Base-by-base conservation (phyloP, 2,113 vertebrate species). In the Malurus melanocephalus region DNA sequence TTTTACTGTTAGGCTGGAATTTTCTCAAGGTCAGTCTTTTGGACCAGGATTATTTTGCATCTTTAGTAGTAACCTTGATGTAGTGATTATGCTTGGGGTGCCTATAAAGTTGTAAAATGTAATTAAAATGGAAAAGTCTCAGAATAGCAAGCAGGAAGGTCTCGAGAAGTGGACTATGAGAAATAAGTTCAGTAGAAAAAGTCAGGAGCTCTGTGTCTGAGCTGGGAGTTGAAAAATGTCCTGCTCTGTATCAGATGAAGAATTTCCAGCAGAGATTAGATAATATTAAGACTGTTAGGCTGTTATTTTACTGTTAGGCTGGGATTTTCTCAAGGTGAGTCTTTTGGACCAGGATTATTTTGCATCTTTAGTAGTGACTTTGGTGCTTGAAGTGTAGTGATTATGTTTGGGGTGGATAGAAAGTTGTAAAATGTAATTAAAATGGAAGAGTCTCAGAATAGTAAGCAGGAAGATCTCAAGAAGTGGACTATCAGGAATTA, bases 181-280 rank as follows among this genome's bases (percentile, higher is more conserved):
- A 74, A 93, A n/a, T 49, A 72, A 72, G 30, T 67, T 91, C 27
- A 35, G 16, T 49, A 30, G n/a, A 60, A 87, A 85, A 89, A 60
- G n/a, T 28, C n/a, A 23, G 23, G 27, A 59, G 13, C n/a, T 79
- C 32, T 69, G 61, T 59, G n/a, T n/a, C n/a, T n/a, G 27, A 85
- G 60, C 18, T 40, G n/a, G 24, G 48, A 64, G 42, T 38, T 78
- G 61, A 80, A 78, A 90, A 84, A 88, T 84, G 10, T 35, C 57
- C 73, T 86, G 9, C 4, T 56, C 66, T 88, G 49, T 72, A 71
- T 75, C 49, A 88, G 80, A n/a, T 61, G 80, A 72, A 83, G 56
- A 87, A 78, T 89, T 91, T 88, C 75, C 68, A 57, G 11, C 22
- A 72, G 65, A 88, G 56, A 83, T 71, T 60, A 93, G 80, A 66